Percentiles rank a stretch among this genome's conserved stretches.
These are phyloP conservation scores for Ophion ventricosus DNA, from an alignment of 2,888 invertebrate species.

Conservation along the genomic window DNA sequence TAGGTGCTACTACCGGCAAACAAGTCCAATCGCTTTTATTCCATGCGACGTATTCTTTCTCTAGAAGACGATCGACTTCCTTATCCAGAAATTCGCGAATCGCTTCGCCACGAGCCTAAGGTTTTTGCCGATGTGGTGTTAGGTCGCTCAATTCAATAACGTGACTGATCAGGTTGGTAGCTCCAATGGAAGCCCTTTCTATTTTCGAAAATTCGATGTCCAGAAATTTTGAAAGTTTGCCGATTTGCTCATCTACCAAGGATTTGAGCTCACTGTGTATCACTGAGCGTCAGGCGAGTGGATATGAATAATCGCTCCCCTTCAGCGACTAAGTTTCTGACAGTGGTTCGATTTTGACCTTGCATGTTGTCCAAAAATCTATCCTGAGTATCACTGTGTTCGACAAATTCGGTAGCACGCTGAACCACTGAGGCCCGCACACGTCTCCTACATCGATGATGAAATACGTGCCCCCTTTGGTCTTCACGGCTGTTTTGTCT, in stretches of 20 bases:
- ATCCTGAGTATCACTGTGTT: constrained; percentile 44
- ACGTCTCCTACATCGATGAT: constrained; percentile 41
- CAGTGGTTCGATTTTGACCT: constrained; percentile 16
- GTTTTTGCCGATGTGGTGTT: constrained; percentile 57
- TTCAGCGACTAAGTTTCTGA: constrained; percentile 43
- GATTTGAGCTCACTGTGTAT: constrained; percentile 10
- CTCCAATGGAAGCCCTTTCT: constrained; percentile 48
- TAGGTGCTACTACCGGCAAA: constrained; percentile 55
- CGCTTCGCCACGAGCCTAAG: constrained; percentile 50
- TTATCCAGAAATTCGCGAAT: constrained; percentile 17
- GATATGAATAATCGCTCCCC: constrained; percentile 28
- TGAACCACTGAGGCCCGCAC: constrained; percentile 58
- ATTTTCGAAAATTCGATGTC: constrained; percentile 48
- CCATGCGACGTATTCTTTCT: constrained; percentile 50
- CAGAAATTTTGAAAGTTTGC: constrained; percentile 28
- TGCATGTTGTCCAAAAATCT: constrained; percentile 53
- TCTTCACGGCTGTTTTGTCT: constrained; percentile 32
- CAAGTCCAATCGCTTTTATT: constrained; percentile 62
- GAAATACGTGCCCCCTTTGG: constrained; percentile 46
- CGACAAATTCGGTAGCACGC: constrained; percentile 40
- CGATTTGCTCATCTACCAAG: constrained; percentile 14
- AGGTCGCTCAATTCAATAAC: constrained; percentile 56
- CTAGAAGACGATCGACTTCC: constrained; percentile 44
- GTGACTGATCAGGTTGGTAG: constrained; percentile 49
- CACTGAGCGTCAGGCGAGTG: not conserved